Percentiles rank a stretch among this genome's conserved stretches.
Evolutionary conservation across 2,797 vertebrate species (phyloP).

Genomic region (Pantherophis alleghaniensis): DNA sequence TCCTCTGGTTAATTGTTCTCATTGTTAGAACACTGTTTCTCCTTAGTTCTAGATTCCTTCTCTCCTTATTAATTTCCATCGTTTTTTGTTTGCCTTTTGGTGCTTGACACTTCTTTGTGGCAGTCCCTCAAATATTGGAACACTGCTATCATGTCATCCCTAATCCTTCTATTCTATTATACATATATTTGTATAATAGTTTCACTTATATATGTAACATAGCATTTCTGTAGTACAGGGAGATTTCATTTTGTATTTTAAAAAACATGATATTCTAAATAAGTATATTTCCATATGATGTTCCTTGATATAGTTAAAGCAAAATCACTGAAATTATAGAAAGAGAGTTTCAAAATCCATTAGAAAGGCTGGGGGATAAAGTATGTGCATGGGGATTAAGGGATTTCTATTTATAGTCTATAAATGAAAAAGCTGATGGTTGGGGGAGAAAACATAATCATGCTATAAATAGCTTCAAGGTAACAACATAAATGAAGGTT

Average conservation of each 20-base stretch:
- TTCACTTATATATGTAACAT: neutral
- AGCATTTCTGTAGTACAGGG: accelerated
- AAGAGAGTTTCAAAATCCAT: slow-evolving; percentile 39
- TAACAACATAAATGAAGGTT: slow-evolving; percentile 66
- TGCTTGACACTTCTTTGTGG: too few species aligned
- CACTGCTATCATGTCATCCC: too few species aligned
- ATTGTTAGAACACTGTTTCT: too few species aligned
- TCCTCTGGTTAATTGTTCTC: too few species aligned
- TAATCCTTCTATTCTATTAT: too few species aligned
- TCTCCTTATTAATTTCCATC: too few species aligned
- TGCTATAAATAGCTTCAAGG: slow-evolving; percentile 70
- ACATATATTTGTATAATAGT: neutral
- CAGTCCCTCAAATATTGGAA: too few species aligned
- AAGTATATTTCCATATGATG: slow-evolving; percentile 19
- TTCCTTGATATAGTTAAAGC: slow-evolving; percentile 24
- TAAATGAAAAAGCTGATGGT: slow-evolving; percentile 53
- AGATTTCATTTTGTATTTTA: slow-evolving; percentile 21
- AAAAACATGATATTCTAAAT: slow-evolving; percentile 14
- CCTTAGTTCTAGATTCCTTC: too few species aligned
- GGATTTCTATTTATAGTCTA: slow-evolving; percentile 65
- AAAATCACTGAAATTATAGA: slow-evolving; percentile 50
- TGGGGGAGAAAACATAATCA: slow-evolving; percentile 36
- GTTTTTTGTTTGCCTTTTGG: too few species aligned
- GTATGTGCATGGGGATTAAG: slow-evolving; percentile 60
- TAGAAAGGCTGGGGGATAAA: slow-evolving; percentile 60